Evolutionary conservation across 2,113 vertebrate species (phyloP).

Genomic region (Ariopsis seemanni): DNA sequence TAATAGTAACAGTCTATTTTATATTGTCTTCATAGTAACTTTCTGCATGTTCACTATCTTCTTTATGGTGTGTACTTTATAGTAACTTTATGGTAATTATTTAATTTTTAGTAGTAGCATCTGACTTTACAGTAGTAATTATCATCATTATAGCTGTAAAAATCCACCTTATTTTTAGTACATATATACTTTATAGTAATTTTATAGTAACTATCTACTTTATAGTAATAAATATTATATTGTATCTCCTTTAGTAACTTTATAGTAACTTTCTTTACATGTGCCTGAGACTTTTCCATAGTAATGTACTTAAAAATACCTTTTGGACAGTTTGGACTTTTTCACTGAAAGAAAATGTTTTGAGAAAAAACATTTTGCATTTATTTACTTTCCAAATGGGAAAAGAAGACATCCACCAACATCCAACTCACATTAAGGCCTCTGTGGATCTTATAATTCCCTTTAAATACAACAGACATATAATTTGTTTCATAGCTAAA

Average conservation of each 20-base stretch:
- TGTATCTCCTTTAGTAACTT: neutral
- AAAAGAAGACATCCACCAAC: neutral
- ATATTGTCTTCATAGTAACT: neutral
- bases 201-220: neutral
- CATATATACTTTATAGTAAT: neutral
- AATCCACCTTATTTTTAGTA: neutral
- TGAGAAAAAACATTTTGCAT: neutral
- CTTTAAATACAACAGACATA: neutral
- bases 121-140: neutral
- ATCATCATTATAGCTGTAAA: neutral
- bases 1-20: neutral
- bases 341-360: too few relatives aligned
- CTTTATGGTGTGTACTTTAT: neutral
- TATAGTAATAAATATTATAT: neutral
- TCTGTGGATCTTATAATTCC: neutral
- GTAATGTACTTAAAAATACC: neutral
- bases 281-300: neutral
- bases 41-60: neutral
- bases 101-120: neutral
- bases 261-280: neutral
- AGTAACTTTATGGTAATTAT: neutral
- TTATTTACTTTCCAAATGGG: neutral
- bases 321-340: neutral
- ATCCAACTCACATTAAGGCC: neutral
- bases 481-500: neutral